Percentiles rank a stretch among this genome's conserved stretches.
Conservation (phyloP, 2,888 invertebrate species). For the Archips crataeganus region DNA sequence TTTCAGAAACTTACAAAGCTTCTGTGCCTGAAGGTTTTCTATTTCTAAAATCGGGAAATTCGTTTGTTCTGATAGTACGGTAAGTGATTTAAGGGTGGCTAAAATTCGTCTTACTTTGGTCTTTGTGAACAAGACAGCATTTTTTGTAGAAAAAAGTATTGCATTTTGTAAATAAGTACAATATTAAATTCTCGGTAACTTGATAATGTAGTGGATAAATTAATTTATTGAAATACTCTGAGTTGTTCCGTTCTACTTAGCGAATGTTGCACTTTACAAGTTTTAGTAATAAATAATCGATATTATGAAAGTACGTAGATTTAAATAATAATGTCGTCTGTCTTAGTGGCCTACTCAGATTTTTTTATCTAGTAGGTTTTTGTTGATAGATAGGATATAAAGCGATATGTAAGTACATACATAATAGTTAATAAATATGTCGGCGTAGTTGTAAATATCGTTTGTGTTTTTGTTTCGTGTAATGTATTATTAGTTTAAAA, state of each 20-base stretch:
- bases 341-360: slow-evolving; percentile 78
- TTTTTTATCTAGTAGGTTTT: slow-evolving; percentile 77
- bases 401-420: slow-evolving; percentile 80
- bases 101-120: slow-evolving; percentile 14
- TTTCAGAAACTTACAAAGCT: slow-evolving; percentile 30
- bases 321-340: slow-evolving; percentile 76
- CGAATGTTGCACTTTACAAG: slow-evolving; percentile 82
- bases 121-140: slow-evolving; percentile 36
- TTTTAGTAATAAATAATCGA: slow-evolving; percentile 77
- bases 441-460: slow-evolving; percentile 82
- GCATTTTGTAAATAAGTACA: slow-evolving; percentile 85
- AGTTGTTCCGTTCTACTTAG: slow-evolving; percentile 80
- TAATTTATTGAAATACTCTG: slow-evolving; percentile 83
- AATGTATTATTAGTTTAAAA: slow-evolving; percentile 81
- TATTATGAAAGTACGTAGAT: slow-evolving; percentile 72
- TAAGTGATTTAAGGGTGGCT: slow-evolving; percentile 11
- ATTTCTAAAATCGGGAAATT: not conserved
- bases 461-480: slow-evolving; percentile 80
- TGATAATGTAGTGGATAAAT: slow-evolving; percentile 71
- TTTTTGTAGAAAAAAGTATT: slow-evolving; percentile 62
- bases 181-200: slow-evolving; percentile 65
- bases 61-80: slow-evolving; percentile 4
- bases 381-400: slow-evolving; percentile 82
- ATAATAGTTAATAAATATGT: slow-evolving; percentile 63
- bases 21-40: not conserved